Base-by-base conservation (phyloP, 2,113 vertebrate genomes). In the Chaenocephalus aceratus region DNA sequence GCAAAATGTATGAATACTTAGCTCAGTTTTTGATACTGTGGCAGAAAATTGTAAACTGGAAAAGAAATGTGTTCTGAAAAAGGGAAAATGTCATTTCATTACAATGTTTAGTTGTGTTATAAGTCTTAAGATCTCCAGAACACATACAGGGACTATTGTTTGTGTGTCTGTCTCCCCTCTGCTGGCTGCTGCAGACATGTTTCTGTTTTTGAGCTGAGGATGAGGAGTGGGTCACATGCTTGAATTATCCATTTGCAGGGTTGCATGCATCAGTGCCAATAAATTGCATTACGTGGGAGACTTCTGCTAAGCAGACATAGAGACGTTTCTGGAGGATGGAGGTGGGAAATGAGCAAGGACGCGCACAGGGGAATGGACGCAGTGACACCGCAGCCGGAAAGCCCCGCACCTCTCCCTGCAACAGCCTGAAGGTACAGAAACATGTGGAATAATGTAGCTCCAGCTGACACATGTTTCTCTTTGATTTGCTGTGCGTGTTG, bases 231-330 rank as follows among this genome's bases (percentile, higher is more conserved):
- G 87, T 94, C 90, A 93, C 91, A 91, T 92, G 93, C 88, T 89
- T 91, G 79, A 91, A 91, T 94, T 90, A 90, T 93, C 90, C 88
- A 79, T 91, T 93, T 91, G 78, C 90, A 95, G 93, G 91, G 77
- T 91, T 91, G 88, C 83, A 90, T 90, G 89, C 88, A 89, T 91
- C 89, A 86, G 82, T 88, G 87, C 83, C 88, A 87, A 91, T 86
- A 89, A 90, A 87, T 80, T 90, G 66, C 89, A 90, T 80, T 90
- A 86, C 80, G 83, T 86, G 82, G 86, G 84, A 91, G 86, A 89
- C 80, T 85, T 89, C 77, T 69, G 67, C 80, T 78, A 76, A 92
- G 79, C 67, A 93, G 80, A 92, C 80, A 52, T 75, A 54, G 67
- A 74, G 58, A 83, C 72, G 34, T 68, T 86, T 80, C 66, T 86